Conservation (phyloP, 2,888 invertebrate genomes). For the Thera britannica region DNA sequence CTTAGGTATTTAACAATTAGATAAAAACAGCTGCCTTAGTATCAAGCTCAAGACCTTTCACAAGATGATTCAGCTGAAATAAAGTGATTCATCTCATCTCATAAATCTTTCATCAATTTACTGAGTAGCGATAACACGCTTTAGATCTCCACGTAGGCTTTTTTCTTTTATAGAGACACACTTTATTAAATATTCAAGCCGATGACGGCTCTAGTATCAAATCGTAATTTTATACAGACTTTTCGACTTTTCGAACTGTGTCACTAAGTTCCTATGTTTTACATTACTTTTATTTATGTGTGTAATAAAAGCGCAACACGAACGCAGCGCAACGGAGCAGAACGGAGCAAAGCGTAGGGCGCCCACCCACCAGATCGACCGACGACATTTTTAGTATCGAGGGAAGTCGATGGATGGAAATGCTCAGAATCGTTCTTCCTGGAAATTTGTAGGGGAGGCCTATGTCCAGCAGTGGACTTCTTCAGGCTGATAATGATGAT, state of each 20-base stretch:
- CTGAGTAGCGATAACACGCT: constrained; percentile 14
- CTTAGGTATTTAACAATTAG: no score
- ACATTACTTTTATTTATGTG: not conserved
- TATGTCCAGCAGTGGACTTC: no score
- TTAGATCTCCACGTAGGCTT: constrained; percentile 1
- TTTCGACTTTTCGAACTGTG: constrained; percentile 1
- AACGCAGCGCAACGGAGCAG: no score
- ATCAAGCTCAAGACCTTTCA: not conserved
- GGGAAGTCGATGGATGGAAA: no score
- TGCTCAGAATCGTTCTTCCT: no score
- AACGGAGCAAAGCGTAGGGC: no score
- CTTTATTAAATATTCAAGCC: constrained; percentile 15
- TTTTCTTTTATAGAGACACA: constrained; percentile 5
- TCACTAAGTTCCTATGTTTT: constrained; percentile 1
- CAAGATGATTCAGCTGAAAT: constrained; percentile 16
- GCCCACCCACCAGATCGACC: no score
- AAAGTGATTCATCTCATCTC: constrained; percentile 16
- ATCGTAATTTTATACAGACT: not conserved
- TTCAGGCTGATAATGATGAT: no score
- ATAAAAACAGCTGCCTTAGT: no score
- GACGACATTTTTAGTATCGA: no score
- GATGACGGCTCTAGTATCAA: not conserved
- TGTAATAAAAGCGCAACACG: no score
- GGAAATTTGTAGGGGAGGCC: no score
- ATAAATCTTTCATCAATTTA: constrained; percentile 25